phyloP scores from a whole-genome alignment of 2,797 vertebrate species.

The Acrossocheilus wenchowensis region DNA sequence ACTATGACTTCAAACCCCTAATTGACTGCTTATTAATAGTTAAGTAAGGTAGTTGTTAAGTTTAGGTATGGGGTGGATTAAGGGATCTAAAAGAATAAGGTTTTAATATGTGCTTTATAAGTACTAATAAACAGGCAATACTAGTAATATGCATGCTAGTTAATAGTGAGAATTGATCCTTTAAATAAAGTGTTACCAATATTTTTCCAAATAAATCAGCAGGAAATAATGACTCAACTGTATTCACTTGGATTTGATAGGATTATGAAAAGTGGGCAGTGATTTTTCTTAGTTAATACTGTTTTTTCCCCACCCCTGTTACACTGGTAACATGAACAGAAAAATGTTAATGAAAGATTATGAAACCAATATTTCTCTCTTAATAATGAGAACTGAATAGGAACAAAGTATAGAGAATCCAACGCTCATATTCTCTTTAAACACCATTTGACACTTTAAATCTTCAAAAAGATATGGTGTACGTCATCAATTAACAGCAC shows the following conservation, averaged over 20 bases:
- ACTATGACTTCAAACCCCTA: neutral
- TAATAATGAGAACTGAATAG: neutral
- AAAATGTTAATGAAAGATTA: neutral
- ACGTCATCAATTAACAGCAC: neutral
- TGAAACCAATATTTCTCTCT: neutral
- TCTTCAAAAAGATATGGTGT: neutral
- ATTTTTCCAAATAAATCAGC: neutral
- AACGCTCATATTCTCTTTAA: neutral
- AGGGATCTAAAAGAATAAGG: neutral
- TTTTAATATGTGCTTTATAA: too few species aligned
- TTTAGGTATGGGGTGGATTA: neutral
- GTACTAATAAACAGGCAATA: too few species aligned
- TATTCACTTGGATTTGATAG: neutral
- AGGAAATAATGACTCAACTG: neutral
- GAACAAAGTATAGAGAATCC: neutral
- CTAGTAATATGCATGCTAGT: too few species aligned
- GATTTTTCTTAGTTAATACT: neutral
- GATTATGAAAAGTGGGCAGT: neutral
- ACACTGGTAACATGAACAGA: neutral
- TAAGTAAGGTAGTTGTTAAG: neutral
- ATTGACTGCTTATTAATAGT: neutral
- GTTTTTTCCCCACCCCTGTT: neutral
- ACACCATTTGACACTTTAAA: neutral
- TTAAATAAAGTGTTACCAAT: too few species aligned
- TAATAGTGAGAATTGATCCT: too few species aligned